A percentile compares a stretch with the other conserved stretches of the same genome.
phyloP scores from a whole-genome alignment of 1,140 invertebrate genomes.

The Pantala flavescens region DNA sequence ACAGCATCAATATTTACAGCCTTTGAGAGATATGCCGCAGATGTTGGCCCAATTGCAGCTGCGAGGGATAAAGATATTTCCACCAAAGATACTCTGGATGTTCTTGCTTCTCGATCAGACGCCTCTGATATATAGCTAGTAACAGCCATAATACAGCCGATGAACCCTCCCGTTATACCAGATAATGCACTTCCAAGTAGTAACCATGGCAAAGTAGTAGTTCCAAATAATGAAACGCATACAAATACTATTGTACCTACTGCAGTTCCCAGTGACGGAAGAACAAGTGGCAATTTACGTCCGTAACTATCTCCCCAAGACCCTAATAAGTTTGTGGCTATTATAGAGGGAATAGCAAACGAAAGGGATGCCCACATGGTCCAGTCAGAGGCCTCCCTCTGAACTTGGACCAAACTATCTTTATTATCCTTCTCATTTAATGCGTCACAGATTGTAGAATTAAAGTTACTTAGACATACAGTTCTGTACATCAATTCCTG shows the following conservation, averaged over 20 bases:
- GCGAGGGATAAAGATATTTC: conserved; percentile 41
- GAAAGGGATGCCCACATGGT: conserved; percentile 33
- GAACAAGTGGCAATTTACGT: conserved; percentile 35
- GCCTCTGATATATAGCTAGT: conserved; percentile 39
- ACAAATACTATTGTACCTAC: conserved; percentile 33
- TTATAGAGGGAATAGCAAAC: conserved; percentile 34
- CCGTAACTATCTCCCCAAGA: conserved; percentile 36
- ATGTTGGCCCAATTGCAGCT: conserved; percentile 35
- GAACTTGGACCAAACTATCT: conserved; percentile 29
- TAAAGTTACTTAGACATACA: conserved; percentile 29
- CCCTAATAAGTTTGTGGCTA: conserved; percentile 33
- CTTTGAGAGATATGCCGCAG: conserved; percentile 34
- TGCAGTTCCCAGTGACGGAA: conserved; percentile 36
- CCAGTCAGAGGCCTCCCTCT: conserved; percentile 33
- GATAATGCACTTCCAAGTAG: conserved; percentile 33
- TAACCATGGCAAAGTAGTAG: conserved; percentile 30
- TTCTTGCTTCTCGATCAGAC: conserved; percentile 29
- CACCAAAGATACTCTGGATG: conserved; percentile 35
- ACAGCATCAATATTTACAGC: conserved; percentile 29
- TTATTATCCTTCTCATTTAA: conserved; percentile 26
- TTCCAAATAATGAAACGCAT: conserved; percentile 30
- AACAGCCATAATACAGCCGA: conserved; percentile 34
- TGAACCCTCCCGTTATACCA: conserved; percentile 37
- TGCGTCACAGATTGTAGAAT: conserved; percentile 26
- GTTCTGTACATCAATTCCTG: conserved; percentile 39